A percentile compares a stretch with the other conserved stretches of the same genome.
These are phyloP conservation scores for Cardinalis cardinalis DNA, from an alignment of 2,113 vertebrate genomes.

Conservation along the genomic window DNA sequence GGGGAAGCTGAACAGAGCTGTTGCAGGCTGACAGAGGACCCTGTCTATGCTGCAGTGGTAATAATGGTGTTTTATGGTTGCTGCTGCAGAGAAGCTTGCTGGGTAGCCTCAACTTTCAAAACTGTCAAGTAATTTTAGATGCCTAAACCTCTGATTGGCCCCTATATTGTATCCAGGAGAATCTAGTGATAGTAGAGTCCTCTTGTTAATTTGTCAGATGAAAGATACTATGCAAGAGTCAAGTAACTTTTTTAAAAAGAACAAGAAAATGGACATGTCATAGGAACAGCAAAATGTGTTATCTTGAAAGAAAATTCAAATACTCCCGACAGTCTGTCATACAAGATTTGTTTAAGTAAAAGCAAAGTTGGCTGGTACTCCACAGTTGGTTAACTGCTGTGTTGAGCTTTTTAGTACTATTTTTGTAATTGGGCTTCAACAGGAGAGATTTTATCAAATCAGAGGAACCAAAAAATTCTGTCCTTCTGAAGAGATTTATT, in stretches of 20 bases:
- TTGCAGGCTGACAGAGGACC: neutral
- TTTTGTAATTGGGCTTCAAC: neutral
- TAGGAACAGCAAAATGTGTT: neutral
- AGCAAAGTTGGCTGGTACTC: neutral
- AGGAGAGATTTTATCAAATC: neutral
- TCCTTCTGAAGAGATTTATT: neutral
- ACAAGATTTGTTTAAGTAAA: conserved; percentile 3
- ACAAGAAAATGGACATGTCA: neutral
- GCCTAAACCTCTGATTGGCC: neutral
- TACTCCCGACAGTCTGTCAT: neutral
- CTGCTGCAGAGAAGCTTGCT: neutral
- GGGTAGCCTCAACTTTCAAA: neutral
- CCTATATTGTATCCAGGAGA: neutral
- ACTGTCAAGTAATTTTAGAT: neutral
- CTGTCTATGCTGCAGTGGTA: neutral
- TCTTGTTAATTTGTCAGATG: neutral
- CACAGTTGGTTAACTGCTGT: neutral
- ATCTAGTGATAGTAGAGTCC: neutral
- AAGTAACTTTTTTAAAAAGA: neutral
- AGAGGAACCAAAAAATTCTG: neutral
- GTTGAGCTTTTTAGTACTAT: neutral
- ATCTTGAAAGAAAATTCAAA: conserved; percentile 10
- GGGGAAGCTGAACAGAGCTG: neutral
- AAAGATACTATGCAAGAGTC: neutral
- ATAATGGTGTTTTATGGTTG: neutral